These are phyloP conservation scores for Nezara viridula DNA, from an alignment of 2,888 invertebrate genomes.

Conservation along the genomic window DNA sequence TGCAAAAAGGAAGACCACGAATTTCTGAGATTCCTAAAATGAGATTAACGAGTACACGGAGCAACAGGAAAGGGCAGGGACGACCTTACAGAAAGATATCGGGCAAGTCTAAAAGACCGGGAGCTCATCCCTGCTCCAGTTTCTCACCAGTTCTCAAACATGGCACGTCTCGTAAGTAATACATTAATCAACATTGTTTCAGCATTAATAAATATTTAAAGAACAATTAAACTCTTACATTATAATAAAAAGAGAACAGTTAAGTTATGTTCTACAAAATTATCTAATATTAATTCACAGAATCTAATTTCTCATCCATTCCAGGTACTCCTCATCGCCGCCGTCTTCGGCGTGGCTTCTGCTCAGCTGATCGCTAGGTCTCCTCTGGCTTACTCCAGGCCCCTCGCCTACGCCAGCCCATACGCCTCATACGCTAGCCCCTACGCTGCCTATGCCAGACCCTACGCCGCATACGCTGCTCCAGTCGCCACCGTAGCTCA, in stretches of 20 bases:
- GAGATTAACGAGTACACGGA: background rate
- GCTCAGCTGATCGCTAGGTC: constrained; percentile 48
- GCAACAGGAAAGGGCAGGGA: background rate
- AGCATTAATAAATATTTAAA: no score
- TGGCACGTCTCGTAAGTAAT: constrained; percentile 51
- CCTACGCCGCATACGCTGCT: background rate
- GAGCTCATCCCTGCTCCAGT: constrained; percentile 35
- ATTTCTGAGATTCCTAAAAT: background rate
- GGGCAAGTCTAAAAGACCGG: constrained; percentile 23
- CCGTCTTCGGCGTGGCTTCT: constrained; percentile 8
- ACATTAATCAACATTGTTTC: no score
- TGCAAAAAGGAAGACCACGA: background rate
- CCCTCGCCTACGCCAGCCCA: constrained; percentile 24
- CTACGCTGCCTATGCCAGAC: background rate
- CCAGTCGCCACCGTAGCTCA: background rate
- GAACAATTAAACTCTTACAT: no score
- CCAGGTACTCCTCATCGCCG: constrained; percentile 38
- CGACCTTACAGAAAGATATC: background rate
- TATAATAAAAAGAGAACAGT: no score
- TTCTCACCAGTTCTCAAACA: constrained; percentile 31
- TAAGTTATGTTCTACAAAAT: no score
- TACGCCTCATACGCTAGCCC: background rate
- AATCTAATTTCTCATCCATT: background rate
- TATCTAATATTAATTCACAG: no score
- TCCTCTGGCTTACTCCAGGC: constrained; percentile 43